Evolutionary conservation across 2,888 invertebrate genomes (phyloP).

Genomic region (Metacarcinus magister): DNA sequence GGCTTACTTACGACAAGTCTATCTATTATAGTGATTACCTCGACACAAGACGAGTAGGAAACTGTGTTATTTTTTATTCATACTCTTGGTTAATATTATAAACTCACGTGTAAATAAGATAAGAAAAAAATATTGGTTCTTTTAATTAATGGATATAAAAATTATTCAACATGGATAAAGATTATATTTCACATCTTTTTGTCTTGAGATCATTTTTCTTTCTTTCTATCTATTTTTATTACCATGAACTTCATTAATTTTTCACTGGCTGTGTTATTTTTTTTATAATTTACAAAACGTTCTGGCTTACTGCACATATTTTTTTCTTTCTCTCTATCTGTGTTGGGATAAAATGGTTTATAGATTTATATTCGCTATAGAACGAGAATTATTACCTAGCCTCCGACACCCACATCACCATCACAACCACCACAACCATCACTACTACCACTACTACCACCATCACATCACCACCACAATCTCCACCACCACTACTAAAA

Average conservation of each 20-base stretch:
- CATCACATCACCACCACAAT: neutral
- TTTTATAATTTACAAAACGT: neutral
- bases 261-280: neutral
- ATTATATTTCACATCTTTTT: no score
- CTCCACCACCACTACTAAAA: neutral
- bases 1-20: neutral
- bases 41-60: no score
- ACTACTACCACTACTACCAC: neutral
- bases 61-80: no score
- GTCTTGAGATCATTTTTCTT: no score
- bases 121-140: no score
- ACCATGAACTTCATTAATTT: neutral
- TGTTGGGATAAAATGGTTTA: neutral
- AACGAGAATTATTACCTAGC: neutral
- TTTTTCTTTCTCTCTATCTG: neutral
- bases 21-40: no score
- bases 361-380: neutral
- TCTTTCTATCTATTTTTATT: neutral
- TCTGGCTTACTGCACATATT: neutral
- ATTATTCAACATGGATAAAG: no score
- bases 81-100: no score
- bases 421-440: constrained; percentile 27
- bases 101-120: no score
- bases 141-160: no score
- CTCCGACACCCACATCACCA: neutral